phyloP scores from a whole-genome alignment of 2,797 vertebrate species.

The Enteromius anoplus region DNA sequence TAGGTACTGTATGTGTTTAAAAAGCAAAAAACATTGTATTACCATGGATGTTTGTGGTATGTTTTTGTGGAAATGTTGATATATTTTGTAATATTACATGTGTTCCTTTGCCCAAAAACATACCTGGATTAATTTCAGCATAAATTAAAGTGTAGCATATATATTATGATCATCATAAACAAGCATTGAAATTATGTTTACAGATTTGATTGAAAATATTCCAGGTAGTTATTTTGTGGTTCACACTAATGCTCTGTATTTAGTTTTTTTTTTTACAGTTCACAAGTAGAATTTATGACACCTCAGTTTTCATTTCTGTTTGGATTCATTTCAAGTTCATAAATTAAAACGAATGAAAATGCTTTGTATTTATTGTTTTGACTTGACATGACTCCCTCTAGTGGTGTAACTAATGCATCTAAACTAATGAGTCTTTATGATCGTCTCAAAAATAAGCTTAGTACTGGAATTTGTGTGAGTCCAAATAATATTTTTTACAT shows the following conservation, averaged over 20 bases:
- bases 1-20: neutral
- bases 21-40: neutral
- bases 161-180: neutral
- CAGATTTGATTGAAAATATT: neutral
- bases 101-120: neutral
- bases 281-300: neutral
- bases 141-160: neutral
- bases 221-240: neutral
- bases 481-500: neutral
- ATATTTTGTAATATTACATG: neutral
- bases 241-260: neutral
- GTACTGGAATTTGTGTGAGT: neutral
- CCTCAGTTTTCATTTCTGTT: neutral
- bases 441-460: neutral
- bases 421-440: neutral
- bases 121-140: neutral
- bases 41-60: neutral
- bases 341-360: conserved; percentile 14
- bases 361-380: neutral
- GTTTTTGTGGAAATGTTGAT: neutral
- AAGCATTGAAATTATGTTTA: neutral
- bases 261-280: neutral
- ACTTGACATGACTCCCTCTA: neutral
- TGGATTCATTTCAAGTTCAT: conserved; percentile 14
- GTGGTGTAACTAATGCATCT: neutral